Base-by-base conservation (phyloP, 1,140 invertebrate species). In the Eupeodes corollae region DNA sequence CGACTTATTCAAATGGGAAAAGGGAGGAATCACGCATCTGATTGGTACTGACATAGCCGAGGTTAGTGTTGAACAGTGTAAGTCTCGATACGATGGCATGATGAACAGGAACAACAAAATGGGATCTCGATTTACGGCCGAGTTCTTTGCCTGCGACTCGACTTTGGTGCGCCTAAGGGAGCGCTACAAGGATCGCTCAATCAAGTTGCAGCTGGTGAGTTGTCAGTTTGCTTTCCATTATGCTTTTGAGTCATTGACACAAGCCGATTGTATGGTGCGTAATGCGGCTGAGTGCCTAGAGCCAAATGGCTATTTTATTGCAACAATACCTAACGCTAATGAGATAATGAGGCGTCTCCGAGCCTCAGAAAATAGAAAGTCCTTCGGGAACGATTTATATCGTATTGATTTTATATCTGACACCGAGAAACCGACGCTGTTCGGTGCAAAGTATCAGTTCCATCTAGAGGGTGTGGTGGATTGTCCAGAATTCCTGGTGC, bases 171-270 rank as follows among this genome's bases (percentile, higher is more conserved):
- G 79, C 18, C 68, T 95, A 2, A 76, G 82, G 44, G 79, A 78
- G 44, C 72, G 74, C 57, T 91, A 83, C 58, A 73, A 76, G 53
- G 82, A 91, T 68, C 76, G 81, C 6, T 80, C 81, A 33, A 77
- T 84, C 13, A 75, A 80, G 56, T 77, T 99, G 59, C 89, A 99
- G 69, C 56, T 99, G 5, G 87, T 91, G 0, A 96, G 90, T 58
- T 96, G 92, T 68, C 97, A 99, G 70, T 99, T 99, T 79, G 87
- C 93, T 16, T 87, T 99, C 58, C 89, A 92, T 70, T 99, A 98
- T 58, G 86, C 86, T 58, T 99, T 99, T 75, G 92, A 98, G 70
- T 88, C 85, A 44, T 69, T 92, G 46, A 62, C 72, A n/a, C 92
- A 97, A 73, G 93, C 91, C 1, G 80, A 93, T 61, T 81, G 81